Conservation (phyloP, 2,797 vertebrate genomes). For the Poecilia gillii region DNA sequence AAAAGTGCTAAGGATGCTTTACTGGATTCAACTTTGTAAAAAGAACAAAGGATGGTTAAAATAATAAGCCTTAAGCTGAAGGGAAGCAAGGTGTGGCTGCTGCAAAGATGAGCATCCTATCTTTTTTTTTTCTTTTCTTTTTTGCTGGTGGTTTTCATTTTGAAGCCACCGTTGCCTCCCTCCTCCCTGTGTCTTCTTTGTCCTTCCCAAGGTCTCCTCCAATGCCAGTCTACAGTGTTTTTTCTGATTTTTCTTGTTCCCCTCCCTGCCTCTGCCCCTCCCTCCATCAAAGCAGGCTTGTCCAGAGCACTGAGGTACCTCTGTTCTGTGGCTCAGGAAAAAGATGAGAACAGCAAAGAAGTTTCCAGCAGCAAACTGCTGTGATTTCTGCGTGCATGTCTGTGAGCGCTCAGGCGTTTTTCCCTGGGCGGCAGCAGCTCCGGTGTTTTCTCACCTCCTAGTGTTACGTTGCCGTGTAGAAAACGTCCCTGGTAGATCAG, state of each 20-base stretch:
- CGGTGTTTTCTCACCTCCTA: slow-evolving; percentile 89
- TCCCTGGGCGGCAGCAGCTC: slow-evolving; percentile 22
- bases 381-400: slow-evolving; percentile 39
- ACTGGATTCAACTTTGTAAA: slow-evolving; percentile 17
- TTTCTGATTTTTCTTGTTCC: slow-evolving; percentile 69
- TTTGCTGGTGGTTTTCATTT: slow-evolving; percentile 23
- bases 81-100: slow-evolving; percentile 17
- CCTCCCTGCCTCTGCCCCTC: slow-evolving; percentile 58
- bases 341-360: slow-evolving; percentile 63
- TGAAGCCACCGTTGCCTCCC: slow-evolving; percentile 1
- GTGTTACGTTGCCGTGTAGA: slow-evolving; percentile 97
- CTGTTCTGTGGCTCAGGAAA: slow-evolving; percentile 72
- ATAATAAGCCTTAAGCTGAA: slow-evolving; percentile 30
- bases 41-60: slow-evolving; percentile 36
- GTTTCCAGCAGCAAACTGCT: slow-evolving; percentile 67
- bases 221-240: slow-evolving; percentile 49
- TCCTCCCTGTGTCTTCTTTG: slow-evolving; percentile 35
- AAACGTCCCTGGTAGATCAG: slow-evolving; percentile 99
- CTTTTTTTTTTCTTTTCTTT: neutral
- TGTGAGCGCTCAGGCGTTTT: slow-evolving; percentile 11
- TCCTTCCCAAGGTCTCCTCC: slow-evolving; percentile 46
- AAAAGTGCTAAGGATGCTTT: slow-evolving; percentile 25
- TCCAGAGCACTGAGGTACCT: slow-evolving; percentile 73
- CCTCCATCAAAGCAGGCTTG: slow-evolving; percentile 75
- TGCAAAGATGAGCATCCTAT: slow-evolving; percentile 36